Base-by-base conservation (phyloP, 1,140 invertebrate species). In the Cotesia glomerata region DNA sequence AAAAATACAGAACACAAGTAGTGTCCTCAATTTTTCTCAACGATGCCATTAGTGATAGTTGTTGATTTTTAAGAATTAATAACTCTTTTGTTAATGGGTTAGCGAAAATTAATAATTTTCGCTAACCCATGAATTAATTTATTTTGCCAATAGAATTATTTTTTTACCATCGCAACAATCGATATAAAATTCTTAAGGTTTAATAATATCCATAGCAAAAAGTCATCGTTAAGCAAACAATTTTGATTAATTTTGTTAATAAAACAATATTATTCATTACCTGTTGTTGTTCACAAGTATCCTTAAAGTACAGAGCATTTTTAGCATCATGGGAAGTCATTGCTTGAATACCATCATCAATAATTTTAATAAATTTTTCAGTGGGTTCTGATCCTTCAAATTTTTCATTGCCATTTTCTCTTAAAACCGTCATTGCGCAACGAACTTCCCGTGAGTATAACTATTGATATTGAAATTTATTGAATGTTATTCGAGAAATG, bases 391-490 rank as follows among this genome's bases (percentile, higher is more conserved):
- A 54, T 9, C 52, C 52, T 54, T 54, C 52, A 14, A 54, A 54
- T 54, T 54, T 54, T n/a, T 54, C 52, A n/a, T 54, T 54, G 5
- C 52, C 52, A 54, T 54, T 54, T 54, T 54, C 52, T 54, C 52
- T 9, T n/a, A 54, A 18, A 18, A 54, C 13, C n/a, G 52, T 54
- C 52, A 54, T 54, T 14, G 52, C 52, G n/a, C 52, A 54, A 54
- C 52, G 52, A 54, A 54, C 52, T 18, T 54, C 52, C 11, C 52
- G 52, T 54, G 52, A 54, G 5, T 5, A 54, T n/a, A 54, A 18
- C 52, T 54, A n/a, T 54, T n/a, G 13, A 54, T 18, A 54, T 54
- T 54, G 13, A 14, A 54, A n/a, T 54, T 45, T 45, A 45, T 7
- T n/a, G 1, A 54, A 0, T 16, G 13, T 54, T 5, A 54, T 54